phyloP scores from a whole-genome alignment of 2,888 invertebrate genomes.

The Drosophila ustulata region DNA sequence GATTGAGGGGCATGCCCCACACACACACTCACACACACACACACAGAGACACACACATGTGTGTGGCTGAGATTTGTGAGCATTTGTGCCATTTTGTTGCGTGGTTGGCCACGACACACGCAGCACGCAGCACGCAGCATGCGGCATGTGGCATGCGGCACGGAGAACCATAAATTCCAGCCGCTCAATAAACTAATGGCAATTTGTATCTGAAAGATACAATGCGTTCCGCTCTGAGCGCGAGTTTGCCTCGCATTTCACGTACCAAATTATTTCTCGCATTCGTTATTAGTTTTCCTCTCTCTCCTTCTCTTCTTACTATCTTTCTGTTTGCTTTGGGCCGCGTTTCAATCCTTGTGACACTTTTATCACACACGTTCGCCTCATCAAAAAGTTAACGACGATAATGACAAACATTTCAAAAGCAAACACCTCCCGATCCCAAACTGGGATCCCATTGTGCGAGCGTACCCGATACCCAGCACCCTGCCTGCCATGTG shows the following conservation, averaged over 20 bases:
- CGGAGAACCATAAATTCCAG: constrained; percentile 68
- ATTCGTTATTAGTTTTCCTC: constrained; percentile 45
- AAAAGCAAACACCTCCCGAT: constrained; percentile 70
- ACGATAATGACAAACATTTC: constrained; percentile 79
- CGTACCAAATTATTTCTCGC: constrained; percentile 56
- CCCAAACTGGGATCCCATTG: constrained; percentile 6
- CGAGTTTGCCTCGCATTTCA: constrained; percentile 29
- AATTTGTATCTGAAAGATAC: constrained; percentile 76
- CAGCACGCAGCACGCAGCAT: constrained; percentile 53
- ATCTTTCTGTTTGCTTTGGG: constrained; percentile 2
- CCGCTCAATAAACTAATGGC: constrained; percentile 79
- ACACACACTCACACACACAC: constrained; percentile 8
- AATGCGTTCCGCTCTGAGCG: constrained; percentile 8
- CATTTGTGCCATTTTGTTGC: constrained; percentile 61
- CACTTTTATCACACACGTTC: constrained; percentile 80
- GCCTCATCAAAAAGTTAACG: constrained; percentile 79
- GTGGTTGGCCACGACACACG: constrained; percentile 68
- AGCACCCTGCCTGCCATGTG: constrained; percentile 8
- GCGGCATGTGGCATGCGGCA: constrained; percentile 39
- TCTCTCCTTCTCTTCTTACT: background rate
- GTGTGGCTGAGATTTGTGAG: constrained; percentile 69
- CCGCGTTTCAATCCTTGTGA: constrained; percentile 67
- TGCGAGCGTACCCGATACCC: constrained; percentile 4
- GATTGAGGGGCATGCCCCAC: constrained; percentile 20
- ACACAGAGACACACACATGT: constrained; percentile 20